Evolutionary conservation across 2,113 vertebrate species (phyloP).

Genomic region (Clarias batrachus): DNA sequence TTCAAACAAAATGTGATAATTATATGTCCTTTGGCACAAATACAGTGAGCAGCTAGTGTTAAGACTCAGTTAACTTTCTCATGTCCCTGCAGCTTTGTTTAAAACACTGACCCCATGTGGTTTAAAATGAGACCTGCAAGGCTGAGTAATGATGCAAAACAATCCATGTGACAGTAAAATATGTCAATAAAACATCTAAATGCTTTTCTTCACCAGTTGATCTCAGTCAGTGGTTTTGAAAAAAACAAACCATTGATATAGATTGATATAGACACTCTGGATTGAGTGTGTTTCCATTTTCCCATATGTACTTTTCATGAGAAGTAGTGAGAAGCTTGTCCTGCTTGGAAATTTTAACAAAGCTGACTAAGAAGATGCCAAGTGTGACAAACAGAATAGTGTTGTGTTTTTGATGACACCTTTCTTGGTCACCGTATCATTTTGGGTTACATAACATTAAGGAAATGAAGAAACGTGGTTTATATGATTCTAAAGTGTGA

Average conservation of each 20-base stretch:
- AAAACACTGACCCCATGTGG: slow-evolving; percentile 62
- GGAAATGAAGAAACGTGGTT: background rate
- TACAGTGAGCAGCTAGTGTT: background rate
- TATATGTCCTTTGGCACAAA: no score
- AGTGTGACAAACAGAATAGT: background rate
- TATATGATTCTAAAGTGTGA: background rate
- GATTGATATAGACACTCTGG: no score
- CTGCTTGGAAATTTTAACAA: background rate
- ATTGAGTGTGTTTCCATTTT: no score
- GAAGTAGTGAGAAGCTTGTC: no score
- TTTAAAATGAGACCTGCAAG: slow-evolving; percentile 38
- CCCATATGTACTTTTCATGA: background rate
- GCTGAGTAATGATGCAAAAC: background rate
- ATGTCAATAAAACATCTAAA: background rate
- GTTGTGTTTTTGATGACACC: background rate
- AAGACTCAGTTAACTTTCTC: background rate
- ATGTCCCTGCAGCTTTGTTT: background rate
- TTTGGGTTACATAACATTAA: background rate
- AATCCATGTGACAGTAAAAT: background rate
- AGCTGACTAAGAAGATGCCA: background rate
- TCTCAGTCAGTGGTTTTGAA: no score
- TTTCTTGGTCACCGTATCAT: background rate
- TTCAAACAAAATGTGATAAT: background rate
- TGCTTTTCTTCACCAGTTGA: background rate
- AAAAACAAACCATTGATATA: no score